A percentile compares a stretch with the other conserved stretches of the same genome.
Evolutionary conservation across 2,113 vertebrate species (phyloP).

Genomic region (Glaucomys volans): DNA sequence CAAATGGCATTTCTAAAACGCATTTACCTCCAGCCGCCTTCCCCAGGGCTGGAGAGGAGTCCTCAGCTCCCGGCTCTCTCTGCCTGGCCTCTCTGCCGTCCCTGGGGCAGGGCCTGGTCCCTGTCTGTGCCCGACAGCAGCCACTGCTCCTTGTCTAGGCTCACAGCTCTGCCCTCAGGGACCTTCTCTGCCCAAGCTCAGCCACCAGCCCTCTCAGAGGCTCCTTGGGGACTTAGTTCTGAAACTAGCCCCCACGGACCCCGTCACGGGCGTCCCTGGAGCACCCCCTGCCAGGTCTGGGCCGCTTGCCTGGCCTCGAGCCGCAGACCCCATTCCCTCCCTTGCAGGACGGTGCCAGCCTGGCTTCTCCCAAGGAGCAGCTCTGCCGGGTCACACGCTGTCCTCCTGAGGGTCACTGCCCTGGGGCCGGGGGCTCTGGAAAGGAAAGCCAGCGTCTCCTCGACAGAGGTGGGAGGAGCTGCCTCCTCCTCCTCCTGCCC

Average conservation of each 20-base stretch:
- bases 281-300: rapidly evolving
- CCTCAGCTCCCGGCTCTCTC: rapidly evolving
- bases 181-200: background rate
- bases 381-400: rapidly evolving
- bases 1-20: background rate
- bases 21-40: background rate
- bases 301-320: background rate
- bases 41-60: background rate
- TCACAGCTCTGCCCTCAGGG: background rate
- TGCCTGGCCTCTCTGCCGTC: rapidly evolving
- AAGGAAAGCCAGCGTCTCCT: background rate
- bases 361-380: no score
- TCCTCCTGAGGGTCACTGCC: no score
- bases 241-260: no score
- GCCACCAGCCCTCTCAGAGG: background rate
- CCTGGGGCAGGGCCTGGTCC: background rate
- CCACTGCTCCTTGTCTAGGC: background rate
- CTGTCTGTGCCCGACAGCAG: rapidly evolving
- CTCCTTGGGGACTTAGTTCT: rapidly evolving
- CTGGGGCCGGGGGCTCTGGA: rapidly evolving
- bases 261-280: rapidly evolving
- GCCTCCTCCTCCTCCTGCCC: rapidly evolving
- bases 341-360: background rate
- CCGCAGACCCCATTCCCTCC: rapidly evolving
- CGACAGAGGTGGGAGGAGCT: background rate